Conservation (phyloP, 1,140 invertebrate species). For the Scaptomyza hsui region DNA sequence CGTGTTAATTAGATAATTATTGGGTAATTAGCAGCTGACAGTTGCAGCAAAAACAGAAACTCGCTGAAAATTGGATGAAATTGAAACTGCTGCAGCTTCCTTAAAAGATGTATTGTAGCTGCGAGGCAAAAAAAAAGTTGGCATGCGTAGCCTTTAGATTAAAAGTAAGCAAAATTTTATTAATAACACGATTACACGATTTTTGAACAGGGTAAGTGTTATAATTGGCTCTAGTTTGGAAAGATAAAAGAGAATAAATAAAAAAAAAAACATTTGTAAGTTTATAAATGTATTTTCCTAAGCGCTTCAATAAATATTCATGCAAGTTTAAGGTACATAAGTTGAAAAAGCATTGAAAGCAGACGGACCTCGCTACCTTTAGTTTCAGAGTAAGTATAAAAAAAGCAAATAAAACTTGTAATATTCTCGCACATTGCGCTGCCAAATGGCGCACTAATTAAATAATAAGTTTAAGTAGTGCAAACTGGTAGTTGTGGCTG, state of each 20-base stretch:
- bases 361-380: too few species aligned
- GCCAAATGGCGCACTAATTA: constrained; percentile 58
- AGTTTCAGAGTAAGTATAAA: too few species aligned
- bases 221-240: too few species aligned
- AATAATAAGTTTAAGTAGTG: constrained; percentile 69
- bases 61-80: background rate
- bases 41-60: constrained; percentile 29
- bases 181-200: too few species aligned
- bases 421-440: background rate
- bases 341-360: too few species aligned
- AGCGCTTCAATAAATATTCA: too few species aligned
- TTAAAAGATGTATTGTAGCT: background rate
- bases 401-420: background rate
- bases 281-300: too few species aligned
- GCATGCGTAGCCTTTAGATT: too few species aligned
- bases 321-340: too few species aligned
- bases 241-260: too few species aligned
- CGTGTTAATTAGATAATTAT: constrained; percentile 32
- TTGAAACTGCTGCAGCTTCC: background rate
- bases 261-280: too few species aligned
- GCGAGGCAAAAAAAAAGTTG: background rate
- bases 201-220: too few species aligned
- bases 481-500: constrained; percentile 14
- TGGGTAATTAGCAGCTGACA: constrained; percentile 39
- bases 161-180: background rate